Conservation (phyloP, 2,888 invertebrate genomes). For the Carcina quercana region DNA sequence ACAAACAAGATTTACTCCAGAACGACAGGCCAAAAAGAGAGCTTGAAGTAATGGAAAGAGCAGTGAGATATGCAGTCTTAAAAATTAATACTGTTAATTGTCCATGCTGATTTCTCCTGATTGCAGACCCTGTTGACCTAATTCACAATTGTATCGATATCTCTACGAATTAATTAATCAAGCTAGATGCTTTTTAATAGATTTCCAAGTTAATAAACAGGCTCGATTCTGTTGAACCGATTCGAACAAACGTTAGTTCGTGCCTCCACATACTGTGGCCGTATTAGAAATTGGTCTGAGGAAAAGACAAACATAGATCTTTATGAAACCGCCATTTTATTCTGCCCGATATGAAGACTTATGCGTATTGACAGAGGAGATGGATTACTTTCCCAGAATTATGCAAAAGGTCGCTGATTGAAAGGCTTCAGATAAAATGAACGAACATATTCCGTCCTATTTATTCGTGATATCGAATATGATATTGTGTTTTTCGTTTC, state of each 20-base stretch:
- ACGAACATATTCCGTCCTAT: slow-evolving; percentile 17
- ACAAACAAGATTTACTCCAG: too few relatives aligned
- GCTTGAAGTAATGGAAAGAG: too few relatives aligned
- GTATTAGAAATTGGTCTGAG: slow-evolving; percentile 8
- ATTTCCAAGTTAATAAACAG: slow-evolving; percentile 2
- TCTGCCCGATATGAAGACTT: slow-evolving; percentile 15
- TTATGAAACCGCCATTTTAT: slow-evolving; percentile 26
- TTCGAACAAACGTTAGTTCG: slow-evolving; percentile 8
- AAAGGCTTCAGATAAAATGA: slow-evolving; percentile 17
- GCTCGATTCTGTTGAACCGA: slow-evolving; percentile 7
- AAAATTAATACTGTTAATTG: too few relatives aligned
- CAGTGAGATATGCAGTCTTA: too few relatives aligned
- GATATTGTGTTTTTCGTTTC: slow-evolving; percentile 18
- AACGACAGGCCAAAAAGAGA: too few relatives aligned
- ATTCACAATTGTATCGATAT: slow-evolving; percentile 20
- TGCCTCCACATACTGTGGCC: slow-evolving; percentile 7
- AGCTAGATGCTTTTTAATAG: slow-evolving; percentile 10
- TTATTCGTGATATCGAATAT: slow-evolving; percentile 29
- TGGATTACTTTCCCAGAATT: slow-evolving; percentile 26
- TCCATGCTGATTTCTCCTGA: too few relatives aligned
- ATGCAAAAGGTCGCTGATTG: slow-evolving; percentile 21
- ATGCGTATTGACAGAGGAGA: slow-evolving; percentile 21
- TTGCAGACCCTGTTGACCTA: too few relatives aligned
- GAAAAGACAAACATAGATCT: slow-evolving; percentile 18
- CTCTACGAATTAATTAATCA: slow-evolving; percentile 22